These are phyloP conservation scores for Chauna torquata DNA, from an alignment of 2,113 vertebrate species.

Conservation along the genomic window DNA sequence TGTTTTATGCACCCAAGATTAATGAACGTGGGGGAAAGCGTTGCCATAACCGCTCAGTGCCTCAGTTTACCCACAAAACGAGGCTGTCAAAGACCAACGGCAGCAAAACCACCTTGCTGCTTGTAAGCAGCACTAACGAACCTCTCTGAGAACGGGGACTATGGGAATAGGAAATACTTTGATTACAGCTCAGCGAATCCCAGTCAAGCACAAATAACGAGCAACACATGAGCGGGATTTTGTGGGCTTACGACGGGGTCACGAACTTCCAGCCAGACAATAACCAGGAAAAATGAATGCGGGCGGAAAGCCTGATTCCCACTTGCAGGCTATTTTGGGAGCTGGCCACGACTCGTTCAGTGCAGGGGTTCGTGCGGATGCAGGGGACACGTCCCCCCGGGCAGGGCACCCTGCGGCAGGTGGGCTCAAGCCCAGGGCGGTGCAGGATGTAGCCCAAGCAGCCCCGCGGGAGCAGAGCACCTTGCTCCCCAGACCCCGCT, in stretches of 20 bases:
- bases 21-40: not conserved
- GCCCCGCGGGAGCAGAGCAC: not conserved
- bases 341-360: not conserved
- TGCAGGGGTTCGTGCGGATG: not conserved
- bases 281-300: slow-evolving; percentile 43
- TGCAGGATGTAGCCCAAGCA: rapidly evolving
- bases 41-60: not conserved
- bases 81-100: not conserved
- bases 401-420: not conserved
- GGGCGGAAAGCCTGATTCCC: slow-evolving; percentile 8
- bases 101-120: not conserved
- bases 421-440: not conserved
- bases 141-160: not conserved
- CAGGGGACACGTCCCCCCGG: not conserved
- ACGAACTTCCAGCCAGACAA: slow-evolving; percentile 22
- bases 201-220: slow-evolving; percentile 57
- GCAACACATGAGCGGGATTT: slow-evolving; percentile 35
- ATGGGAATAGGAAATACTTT: slow-evolving; percentile 43
- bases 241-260: not conserved
- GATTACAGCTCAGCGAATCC: slow-evolving; percentile 47
- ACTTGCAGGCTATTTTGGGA: not conserved
- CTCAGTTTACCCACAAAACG: not conserved
- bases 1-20: not conserved
- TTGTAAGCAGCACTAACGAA: not conserved
- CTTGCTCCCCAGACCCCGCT: rapidly evolving